Evolutionary conservation across 2,797 vertebrate species (phyloP), one percentile per base, ranked within the genome.

Genomic region (Onychomys leucogaster): DNA sequence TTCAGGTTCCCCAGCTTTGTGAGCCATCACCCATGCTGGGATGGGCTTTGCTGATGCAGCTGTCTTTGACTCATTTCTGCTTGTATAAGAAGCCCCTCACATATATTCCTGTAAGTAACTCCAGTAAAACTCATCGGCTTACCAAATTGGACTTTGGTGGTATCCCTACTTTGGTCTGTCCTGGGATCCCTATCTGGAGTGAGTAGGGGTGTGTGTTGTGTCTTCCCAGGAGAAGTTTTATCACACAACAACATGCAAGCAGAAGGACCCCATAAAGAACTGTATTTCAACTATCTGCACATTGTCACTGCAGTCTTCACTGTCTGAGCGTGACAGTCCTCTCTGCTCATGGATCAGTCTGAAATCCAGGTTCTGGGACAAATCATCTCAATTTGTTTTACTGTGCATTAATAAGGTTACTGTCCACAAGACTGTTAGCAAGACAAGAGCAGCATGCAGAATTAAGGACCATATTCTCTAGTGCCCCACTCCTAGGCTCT

Each of bases 291-390:
- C 80, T 37, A 59, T 55, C 49, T 6, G 81, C 29, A 37, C 25
- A 46, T 91, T 94, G 25, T 96, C 81, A 69, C 65, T 85, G 46
- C 5, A 92, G 23, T 71, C 9, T 75, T 93, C 43, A 65, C 49
- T 90, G 43, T 87, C 89, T 25, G n/a, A 89, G 8, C n/a, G 27
- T 57, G 23, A 76, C 43, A 84, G 27, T 69, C 63, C 85, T 49
- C 85, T 49, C 81, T 96, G 67, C 57, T 90, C 84, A 91, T 19
- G 77, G 37, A 85, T 93, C 77, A 96, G 82, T 84, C 29, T 67
- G 16, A 49, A 85, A 11, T 67, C 17, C 65, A 83, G n/a, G 75
- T 32, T 5, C 76, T 95, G 65, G 43, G 49, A 77, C 65, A 90
- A 92, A 81, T 57, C 57, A 34, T 67, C 9, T 83, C 41, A 69